phyloP scores from a whole-genome alignment of 1,140 invertebrate species.

The Cotesia vestalis region DNA sequence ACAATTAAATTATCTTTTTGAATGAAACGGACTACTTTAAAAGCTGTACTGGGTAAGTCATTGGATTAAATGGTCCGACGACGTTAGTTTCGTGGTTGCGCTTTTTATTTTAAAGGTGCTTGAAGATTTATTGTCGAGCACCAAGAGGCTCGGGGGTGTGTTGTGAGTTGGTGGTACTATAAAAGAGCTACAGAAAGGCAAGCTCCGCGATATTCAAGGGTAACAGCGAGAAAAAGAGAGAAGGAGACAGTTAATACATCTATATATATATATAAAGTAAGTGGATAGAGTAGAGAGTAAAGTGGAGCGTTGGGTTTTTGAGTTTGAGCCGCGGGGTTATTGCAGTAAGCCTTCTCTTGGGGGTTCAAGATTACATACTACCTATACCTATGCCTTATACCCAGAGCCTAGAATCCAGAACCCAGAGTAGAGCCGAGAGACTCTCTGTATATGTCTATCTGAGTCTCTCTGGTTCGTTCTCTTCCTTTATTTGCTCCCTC shows the following conservation, averaged over 20 bases:
- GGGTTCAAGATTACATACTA: conserved; percentile 62
- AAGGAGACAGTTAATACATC: too few relatives aligned
- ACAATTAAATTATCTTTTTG: too few relatives aligned
- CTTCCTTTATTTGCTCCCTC: conserved; percentile 36
- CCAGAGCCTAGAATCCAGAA: not conserved
- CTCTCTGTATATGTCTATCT: conserved; percentile 9
- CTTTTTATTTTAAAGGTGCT: conserved; percentile 56
- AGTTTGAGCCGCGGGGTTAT: conserved; percentile 63
- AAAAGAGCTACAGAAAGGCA: not conserved
- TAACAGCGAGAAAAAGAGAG: not conserved
- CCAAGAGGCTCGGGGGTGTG: conserved; percentile 17
- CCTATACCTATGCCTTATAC: conserved; percentile 46
- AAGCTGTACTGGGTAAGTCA: conserved; percentile 16
- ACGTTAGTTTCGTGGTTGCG: conserved; percentile 38
- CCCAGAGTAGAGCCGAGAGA: too few relatives aligned
- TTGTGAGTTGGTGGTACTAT: not conserved
- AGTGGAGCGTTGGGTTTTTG: conserved; percentile 51
- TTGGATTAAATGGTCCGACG: conserved; percentile 31
- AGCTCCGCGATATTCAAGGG: not conserved
- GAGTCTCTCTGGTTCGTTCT: conserved; percentile 34
- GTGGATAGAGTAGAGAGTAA: not conserved
- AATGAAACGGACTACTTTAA: conserved; percentile 11
- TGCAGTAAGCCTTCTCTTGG: conserved; percentile 66
- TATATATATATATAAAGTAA: not conserved
- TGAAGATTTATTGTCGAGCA: conserved; percentile 60